A percentile compares a stretch with the other conserved stretches of the same genome.
Evolutionary conservation across 2,113 vertebrate species (phyloP).

Genomic region (Dascyllus trimaculatus): DNA sequence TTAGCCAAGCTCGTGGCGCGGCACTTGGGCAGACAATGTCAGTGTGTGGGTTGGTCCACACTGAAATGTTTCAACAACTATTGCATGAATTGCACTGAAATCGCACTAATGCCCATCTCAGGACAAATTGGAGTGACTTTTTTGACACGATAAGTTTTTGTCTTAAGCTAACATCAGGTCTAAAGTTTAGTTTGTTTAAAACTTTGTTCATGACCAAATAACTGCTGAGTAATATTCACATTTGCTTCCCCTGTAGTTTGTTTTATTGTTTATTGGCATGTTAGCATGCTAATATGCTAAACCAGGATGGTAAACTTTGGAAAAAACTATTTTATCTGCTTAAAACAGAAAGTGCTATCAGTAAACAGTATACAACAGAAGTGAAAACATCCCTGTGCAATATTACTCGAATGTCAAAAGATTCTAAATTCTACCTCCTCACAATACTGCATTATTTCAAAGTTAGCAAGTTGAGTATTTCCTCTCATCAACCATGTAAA

Average conservation of each 20-base stretch:
- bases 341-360: not conserved
- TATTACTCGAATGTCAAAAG: too few relatives aligned
- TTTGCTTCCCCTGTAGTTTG: not conserved
- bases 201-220: too few relatives aligned
- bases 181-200: too few relatives aligned
- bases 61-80: not conserved
- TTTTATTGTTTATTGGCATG: not conserved
- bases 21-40: not conserved
- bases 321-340: not conserved
- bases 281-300: not conserved
- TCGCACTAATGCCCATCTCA: too few relatives aligned
- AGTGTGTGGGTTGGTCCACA: constrained; percentile 1
- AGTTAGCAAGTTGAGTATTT: too few relatives aligned
- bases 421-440: too few relatives aligned
- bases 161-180: too few relatives aligned
- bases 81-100: too few relatives aligned
- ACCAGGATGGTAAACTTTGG: not conserved
- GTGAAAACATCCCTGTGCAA: too few relatives aligned
- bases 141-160: too few relatives aligned
- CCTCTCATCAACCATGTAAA: not conserved
- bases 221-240: not conserved
- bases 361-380: not conserved
- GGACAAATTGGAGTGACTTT: too few relatives aligned
- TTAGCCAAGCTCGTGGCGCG: not conserved
- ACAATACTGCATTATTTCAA: too few relatives aligned